Percentiles rank a stretch among this genome's conserved stretches.
phyloP scores from a whole-genome alignment of 2,797 vertebrate species.

The Anabas testudineus region DNA sequence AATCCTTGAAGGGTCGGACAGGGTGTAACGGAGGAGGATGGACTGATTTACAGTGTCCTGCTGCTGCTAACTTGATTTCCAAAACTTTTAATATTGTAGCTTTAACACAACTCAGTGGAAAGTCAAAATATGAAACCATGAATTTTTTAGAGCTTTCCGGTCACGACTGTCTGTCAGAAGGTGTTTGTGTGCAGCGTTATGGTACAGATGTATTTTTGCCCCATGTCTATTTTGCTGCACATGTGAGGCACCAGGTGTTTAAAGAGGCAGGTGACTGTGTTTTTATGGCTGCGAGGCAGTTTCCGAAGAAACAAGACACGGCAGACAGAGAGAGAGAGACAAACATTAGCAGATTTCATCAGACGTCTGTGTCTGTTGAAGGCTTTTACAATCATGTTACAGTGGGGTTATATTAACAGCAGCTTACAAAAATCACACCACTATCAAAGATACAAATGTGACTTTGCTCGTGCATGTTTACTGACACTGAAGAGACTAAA shows the following conservation, averaged over 20 bases:
- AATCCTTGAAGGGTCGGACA: too few relatives aligned
- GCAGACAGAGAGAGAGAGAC: neutral
- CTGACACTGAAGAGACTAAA: neutral
- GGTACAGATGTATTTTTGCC: neutral
- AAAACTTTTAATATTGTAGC: too few relatives aligned
- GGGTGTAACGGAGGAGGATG: too few relatives aligned
- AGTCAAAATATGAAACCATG: conserved; percentile 15
- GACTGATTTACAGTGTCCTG: too few relatives aligned
- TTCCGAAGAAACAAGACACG: neutral
- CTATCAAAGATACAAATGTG: conserved; percentile 1
- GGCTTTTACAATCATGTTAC: neutral
- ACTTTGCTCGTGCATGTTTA: neutral
- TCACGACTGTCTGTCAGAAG: neutral
- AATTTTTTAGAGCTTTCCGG: neutral
- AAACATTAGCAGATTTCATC: neutral
- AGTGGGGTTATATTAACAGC: neutral
- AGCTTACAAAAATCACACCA: neutral
- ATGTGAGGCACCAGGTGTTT: neutral
- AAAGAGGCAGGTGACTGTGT: too few relatives aligned
- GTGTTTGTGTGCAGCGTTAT: too few relatives aligned
- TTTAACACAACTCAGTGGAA: too few relatives aligned
- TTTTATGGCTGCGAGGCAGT: neutral
- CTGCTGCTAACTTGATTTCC: too few relatives aligned
- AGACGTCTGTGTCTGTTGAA: neutral
- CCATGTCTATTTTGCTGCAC: neutral